Evolutionary conservation across 2,888 invertebrate genomes (phyloP), one percentile per base, ranked within the genome.

Genomic region (Chironomus tentans): DNA sequence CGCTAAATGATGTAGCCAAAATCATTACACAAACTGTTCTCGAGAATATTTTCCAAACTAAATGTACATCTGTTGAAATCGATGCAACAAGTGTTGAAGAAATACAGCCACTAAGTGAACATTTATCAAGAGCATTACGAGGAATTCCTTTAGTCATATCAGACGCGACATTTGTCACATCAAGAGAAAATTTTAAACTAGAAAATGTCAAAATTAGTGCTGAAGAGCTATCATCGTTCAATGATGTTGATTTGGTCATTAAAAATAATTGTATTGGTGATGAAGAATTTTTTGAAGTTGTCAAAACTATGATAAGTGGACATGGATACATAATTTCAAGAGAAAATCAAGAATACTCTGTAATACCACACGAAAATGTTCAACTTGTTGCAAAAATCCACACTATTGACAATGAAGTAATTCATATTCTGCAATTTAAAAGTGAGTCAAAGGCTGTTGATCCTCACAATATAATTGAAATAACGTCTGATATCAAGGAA

Each of bases 101-200:
- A 4, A 85, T 85, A 72, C 83, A 82, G 5, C 83, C 85, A 62
- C 80, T 90, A 0, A 84, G 90, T 0, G 86, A 87, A 3, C 78
- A 84, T 13, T 85, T 93, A 6, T 82, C 84, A 6, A 86, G 89
- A 1, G 83, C 88, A 0, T 84, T 93, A 0, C 88, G 87, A 70
- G 90, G 92, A 79, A 81, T 91, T 56, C 92, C 92, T 0, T 81
- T 91, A 12, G 86, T 92, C 3, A 90, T 91, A 79, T 88, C 91
- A 0, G 90, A 91, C 70, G 84, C 90, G 0, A 83, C 86, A 71
- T 82, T 92, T 0, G 80, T 90, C 3, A 0, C 76, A 46, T 38
- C 56, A 6, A 69, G 22, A 15, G 65, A 65, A 12, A 38, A 38
- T n/a, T 79, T 81, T 2, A 78, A 81, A n/a, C 86, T 87, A 70